These are phyloP conservation scores for Anguilla anguilla DNA, from an alignment of 2,797 vertebrate species.

Conservation along the genomic window DNA sequence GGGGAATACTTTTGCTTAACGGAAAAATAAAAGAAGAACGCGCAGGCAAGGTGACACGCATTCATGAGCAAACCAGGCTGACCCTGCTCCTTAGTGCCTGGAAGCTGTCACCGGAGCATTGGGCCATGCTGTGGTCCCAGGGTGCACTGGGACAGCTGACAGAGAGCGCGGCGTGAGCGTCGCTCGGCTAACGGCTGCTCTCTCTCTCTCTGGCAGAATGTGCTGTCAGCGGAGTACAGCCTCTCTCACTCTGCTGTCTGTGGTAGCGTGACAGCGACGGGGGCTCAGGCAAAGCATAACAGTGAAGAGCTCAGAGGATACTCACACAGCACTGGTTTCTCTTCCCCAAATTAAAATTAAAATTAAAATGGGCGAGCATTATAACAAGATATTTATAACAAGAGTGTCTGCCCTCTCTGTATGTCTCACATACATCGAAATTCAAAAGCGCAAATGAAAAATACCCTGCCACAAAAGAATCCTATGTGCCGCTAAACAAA, in stretches of 20 bases:
- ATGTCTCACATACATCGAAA: background rate
- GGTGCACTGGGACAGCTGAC: constrained; percentile 16
- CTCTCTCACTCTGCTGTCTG: constrained; percentile 38
- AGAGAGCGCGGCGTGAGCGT: constrained; percentile 47
- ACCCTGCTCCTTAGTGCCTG: background rate
- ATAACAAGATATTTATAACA: no score
- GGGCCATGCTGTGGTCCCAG: background rate
- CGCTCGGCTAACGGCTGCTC: constrained; percentile 29
- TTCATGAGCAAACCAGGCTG: background rate
- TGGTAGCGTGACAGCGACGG: constrained; percentile 78
- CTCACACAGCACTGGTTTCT: constrained; percentile 65
- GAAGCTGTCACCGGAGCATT: background rate
- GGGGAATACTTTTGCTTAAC: background rate
- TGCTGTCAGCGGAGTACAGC: constrained; percentile 59
- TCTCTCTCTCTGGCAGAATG: constrained; percentile 8
- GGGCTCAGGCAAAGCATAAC: constrained; percentile 65
- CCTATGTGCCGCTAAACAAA: background rate
- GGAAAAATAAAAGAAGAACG: background rate
- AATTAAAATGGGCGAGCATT: background rate
- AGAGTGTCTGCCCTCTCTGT: no score
- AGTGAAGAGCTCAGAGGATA: constrained; percentile 69
- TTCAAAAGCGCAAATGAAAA: background rate
- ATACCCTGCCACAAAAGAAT: background rate
- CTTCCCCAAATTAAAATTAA: constrained; percentile 27
- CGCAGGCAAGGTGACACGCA: background rate